Evolutionary conservation across 2,888 invertebrate genomes (phyloP).

Genomic region (Loripinus fragilis): DNA sequence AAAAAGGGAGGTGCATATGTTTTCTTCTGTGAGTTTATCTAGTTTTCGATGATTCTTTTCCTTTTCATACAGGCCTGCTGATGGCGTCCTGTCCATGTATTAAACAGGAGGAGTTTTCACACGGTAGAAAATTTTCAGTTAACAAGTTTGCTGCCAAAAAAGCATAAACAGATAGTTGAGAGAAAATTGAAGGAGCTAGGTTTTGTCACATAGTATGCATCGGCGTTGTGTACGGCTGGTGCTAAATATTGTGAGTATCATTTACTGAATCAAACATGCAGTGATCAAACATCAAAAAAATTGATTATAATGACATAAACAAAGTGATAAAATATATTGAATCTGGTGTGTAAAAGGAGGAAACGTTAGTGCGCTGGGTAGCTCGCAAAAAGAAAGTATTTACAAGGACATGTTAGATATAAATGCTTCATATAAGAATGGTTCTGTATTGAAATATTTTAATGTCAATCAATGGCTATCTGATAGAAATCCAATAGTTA

Average conservation of each 20-base stretch:
- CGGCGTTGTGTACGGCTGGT: background rate
- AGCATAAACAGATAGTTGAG: background rate
- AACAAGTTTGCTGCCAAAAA: background rate
- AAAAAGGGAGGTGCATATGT: no score
- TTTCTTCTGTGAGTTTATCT: no score
- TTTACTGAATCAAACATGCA: background rate
- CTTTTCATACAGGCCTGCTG: no score
- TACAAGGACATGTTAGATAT: background rate
- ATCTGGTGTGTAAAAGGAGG: background rate
- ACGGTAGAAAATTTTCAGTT: background rate
- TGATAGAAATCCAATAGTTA: slow-evolving; percentile 4
- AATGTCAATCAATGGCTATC: background rate
- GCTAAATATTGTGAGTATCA: background rate
- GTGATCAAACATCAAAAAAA: background rate
- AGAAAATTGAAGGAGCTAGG: no score
- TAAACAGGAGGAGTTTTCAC: background rate
- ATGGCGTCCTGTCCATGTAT: background rate
- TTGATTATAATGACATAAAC: background rate
- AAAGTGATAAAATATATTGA: no score
- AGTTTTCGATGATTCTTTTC: no score
- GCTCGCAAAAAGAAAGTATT: background rate
- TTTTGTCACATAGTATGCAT: background rate
- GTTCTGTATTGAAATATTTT: background rate
- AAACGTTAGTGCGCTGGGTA: background rate
- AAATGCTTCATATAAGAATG: background rate